These are phyloP conservation scores for Bellardia pandia DNA, from an alignment of 2,888 invertebrate genomes.

Conservation along the genomic window DNA sequence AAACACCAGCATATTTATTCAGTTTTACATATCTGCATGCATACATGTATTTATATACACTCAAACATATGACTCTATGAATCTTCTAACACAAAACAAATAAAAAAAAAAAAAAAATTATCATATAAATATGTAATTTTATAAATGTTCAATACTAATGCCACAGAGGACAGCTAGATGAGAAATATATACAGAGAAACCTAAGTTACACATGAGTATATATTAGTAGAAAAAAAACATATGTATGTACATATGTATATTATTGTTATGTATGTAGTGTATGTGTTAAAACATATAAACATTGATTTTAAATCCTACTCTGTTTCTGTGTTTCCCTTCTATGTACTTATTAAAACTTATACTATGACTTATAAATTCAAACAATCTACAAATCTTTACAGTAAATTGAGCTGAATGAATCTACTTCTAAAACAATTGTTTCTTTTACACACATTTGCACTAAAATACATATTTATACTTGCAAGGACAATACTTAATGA, in stretches of 20 bases:
- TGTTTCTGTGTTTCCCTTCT: no score
- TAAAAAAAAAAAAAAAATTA: not conserved
- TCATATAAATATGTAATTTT: not conserved
- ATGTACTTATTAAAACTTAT: no score
- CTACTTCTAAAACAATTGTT: constrained; percentile 7
- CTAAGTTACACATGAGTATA: no score
- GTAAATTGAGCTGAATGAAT: constrained; percentile 33
- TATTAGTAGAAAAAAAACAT: no score
- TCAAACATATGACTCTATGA: not conserved
- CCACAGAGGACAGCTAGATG: no score
- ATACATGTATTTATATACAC: not conserved
- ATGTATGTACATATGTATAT: not conserved
- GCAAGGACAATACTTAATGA: constrained; percentile 40
- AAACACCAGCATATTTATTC: not conserved
- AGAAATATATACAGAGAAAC: no score
- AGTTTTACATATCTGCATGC: not conserved
- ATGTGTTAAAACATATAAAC: not conserved
- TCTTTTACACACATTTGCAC: not conserved
- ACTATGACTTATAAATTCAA: not conserved
- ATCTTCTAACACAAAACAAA: constrained; percentile 18
- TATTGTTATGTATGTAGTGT: not conserved
- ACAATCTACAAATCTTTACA: constrained; percentile 21
- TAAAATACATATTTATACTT: not conserved
- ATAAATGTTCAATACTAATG: constrained; percentile 19
- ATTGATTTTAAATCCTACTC: no score